Percentiles rank a stretch among this genome's conserved stretches.
Evolutionary conservation across 37 sponge, comb jelly and placozoan genomes (phyloP).

Genomic region (Petrosia ficiformis): DNA sequence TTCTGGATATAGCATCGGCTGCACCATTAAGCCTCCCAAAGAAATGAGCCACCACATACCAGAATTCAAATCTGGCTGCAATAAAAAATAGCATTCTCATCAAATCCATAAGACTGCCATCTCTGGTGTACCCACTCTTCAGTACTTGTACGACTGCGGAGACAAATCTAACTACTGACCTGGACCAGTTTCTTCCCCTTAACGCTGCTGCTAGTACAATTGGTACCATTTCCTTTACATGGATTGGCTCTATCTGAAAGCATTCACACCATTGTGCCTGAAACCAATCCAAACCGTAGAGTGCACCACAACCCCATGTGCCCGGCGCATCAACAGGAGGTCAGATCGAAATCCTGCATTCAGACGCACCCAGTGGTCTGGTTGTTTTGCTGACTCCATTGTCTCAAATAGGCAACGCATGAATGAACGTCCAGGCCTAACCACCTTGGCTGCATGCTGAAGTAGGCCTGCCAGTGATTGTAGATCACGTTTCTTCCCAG

Average conservation of each 20-base stretch:
- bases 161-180: background rate
- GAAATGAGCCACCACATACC: background rate
- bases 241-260: too few relatives aligned
- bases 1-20: background rate
- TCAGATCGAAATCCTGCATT: too few relatives aligned
- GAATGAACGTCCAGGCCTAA: conserved; percentile 23
- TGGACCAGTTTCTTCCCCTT: background rate
- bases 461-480: conserved; percentile 18
- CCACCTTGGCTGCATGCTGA: conserved; percentile 12
- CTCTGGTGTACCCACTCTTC: background rate
- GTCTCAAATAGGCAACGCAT: too few relatives aligned
- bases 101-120: background rate
- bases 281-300: too few relatives aligned
- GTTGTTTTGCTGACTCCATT: too few relatives aligned
- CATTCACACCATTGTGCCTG: too few relatives aligned
- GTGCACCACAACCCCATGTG: too few relatives aligned
- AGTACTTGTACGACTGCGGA: background rate
- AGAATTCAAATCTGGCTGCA: background rate
- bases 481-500: conserved; percentile 27
- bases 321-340: conserved; percentile 10
- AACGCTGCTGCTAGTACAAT: too few relatives aligned
- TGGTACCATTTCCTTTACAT: too few relatives aligned
- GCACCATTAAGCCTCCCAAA: background rate
- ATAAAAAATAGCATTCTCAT: background rate
- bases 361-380: too few relatives aligned